phyloP scores from a whole-genome alignment of 2,113 vertebrate genomes.

The Callaeas wilsoni region DNA sequence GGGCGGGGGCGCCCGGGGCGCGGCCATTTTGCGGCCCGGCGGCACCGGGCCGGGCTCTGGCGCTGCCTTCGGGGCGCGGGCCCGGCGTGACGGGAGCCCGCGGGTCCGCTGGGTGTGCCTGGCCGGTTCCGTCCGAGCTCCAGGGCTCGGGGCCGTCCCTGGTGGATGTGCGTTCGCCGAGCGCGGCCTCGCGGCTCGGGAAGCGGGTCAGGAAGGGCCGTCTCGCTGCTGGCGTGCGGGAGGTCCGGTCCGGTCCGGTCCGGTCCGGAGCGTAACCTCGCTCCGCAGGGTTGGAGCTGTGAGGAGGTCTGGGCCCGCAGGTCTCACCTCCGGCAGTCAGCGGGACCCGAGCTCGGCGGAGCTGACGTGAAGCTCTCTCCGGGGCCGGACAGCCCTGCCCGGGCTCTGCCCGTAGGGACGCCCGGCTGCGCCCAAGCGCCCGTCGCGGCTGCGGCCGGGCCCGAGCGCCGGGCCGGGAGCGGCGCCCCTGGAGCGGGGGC shows the following conservation, averaged over 20 bases:
- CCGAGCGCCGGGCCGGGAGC: background rate
- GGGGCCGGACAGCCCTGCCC: background rate
- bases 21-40: background rate
- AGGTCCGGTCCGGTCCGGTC: no score
- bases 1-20: background rate
- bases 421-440: background rate
- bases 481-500: rapidly evolving
- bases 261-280: no score
- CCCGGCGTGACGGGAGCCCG: background rate
- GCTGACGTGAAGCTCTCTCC: no score
- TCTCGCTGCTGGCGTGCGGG: background rate
- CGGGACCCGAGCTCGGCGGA: background rate
- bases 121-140: background rate
- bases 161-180: background rate
- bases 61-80: background rate
- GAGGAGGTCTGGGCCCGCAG: rapidly evolving
- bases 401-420: background rate
- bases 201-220: rapidly evolving
- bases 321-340: rapidly evolving
- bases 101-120: rapidly evolving
- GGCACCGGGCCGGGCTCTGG: background rate
- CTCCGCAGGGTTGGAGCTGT: rapidly evolving
- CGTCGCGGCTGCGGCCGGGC: background rate
- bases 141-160: background rate
- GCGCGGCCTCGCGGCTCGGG: background rate